Percentiles rank a stretch among this genome's conserved stretches.
Evolutionary conservation across 1,140 invertebrate genomes (phyloP).

Genomic region (Latrodectus geometricus): DNA sequence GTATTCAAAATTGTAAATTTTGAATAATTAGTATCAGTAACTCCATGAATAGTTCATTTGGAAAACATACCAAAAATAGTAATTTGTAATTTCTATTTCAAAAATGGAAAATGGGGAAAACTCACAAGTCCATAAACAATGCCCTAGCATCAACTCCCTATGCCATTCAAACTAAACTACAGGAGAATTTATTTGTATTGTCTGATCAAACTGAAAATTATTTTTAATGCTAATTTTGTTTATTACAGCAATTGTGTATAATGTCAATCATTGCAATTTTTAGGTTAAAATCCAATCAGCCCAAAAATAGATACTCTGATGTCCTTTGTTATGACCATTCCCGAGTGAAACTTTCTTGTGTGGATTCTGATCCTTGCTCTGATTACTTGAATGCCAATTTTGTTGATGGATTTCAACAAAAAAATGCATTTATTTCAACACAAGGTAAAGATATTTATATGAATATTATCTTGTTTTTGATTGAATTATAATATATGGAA

Average conservation of each 20-base stretch:
- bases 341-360: conserved; percentile 81
- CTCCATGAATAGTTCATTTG: too few species aligned
- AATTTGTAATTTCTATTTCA: too few species aligned
- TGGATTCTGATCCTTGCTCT: conserved; percentile 78
- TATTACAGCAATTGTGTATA: not conserved
- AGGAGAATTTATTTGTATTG: not conserved
- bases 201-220: not conserved
- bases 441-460: conserved; percentile 77
- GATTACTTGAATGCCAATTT: conserved; percentile 99
- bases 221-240: too few species aligned
- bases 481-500: too few species aligned
- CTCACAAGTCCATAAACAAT: too few species aligned
- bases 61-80: too few species aligned
- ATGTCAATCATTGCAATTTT: conserved; percentile 63
- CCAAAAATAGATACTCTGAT: conserved; percentile 96
- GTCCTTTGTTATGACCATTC: conserved; percentile 96
- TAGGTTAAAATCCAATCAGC: conserved; percentile 83
- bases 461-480: too few species aligned
- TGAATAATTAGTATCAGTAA: too few species aligned
- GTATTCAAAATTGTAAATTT: too few species aligned
- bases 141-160: too few species aligned
- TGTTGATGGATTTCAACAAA: conserved; percentile 97
- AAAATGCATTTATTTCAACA: conserved; percentile 97
- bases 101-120: too few species aligned
- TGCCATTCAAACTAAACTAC: too few species aligned